These are phyloP conservation scores for Syritta pipiens DNA, from an alignment of 2,888 invertebrate genomes.

Conservation along the genomic window DNA sequence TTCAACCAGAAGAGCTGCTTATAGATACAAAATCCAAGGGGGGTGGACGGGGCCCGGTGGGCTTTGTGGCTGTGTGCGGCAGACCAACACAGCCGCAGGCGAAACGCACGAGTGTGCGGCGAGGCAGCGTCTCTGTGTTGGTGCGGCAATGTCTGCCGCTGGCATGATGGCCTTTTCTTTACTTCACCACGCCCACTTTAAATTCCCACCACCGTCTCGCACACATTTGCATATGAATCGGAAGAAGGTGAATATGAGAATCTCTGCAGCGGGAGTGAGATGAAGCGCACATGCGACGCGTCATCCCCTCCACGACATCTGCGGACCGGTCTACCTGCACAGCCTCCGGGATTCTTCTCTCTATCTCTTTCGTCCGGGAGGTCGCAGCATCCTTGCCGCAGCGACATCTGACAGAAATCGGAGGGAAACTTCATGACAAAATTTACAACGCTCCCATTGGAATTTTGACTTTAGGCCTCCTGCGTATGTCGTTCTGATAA, in stretches of 20 bases:
- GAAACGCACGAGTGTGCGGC: neutral
- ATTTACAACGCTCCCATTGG: conserved; percentile 55
- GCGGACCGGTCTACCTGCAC: conserved; percentile 38
- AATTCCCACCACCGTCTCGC: conserved; percentile 42
- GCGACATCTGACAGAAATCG: conserved; percentile 61
- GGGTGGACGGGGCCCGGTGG: neutral
- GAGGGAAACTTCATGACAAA: conserved; percentile 6
- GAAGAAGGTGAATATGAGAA: too few species aligned
- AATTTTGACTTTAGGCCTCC: conserved; percentile 31
- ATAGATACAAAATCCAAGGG: conserved; percentile 35
- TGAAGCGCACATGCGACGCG: neutral
- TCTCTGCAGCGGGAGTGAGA: conserved; percentile 1
- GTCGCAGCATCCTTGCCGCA: neutral
- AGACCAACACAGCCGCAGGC: conserved; percentile 19
- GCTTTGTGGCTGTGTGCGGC: conserved; percentile 11
- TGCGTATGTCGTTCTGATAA: conserved; percentile 47
- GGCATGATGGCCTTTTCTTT: conserved; percentile 46
- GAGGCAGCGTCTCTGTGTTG: neutral
- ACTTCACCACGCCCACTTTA: conserved; percentile 56
- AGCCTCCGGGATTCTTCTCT: conserved; percentile 52
- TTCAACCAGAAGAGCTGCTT: conserved; percentile 15
- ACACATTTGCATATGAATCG: conserved; percentile 26
- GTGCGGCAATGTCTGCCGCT: conserved; percentile 19
- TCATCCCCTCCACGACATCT: conserved; percentile 16
- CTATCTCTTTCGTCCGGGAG: conserved; percentile 39